Conservation (phyloP, 2,888 invertebrate species). For the Epiblema foenella region DNA sequence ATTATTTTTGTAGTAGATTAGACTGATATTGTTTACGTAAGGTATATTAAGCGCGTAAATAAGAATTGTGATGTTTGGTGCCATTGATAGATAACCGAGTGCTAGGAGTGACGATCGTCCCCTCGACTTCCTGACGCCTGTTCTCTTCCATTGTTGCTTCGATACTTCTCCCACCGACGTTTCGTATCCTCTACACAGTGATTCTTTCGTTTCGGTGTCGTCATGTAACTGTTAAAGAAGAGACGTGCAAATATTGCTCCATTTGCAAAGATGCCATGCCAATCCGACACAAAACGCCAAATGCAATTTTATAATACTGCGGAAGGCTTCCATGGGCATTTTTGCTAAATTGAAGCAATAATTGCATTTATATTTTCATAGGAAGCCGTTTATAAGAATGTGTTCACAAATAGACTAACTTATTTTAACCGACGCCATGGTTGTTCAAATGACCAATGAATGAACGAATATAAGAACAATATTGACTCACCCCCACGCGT, state of each 20-base stretch:
- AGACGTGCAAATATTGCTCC: conserved; percentile 32
- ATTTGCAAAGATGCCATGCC: conserved; percentile 3
- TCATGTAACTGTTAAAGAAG: conserved; percentile 35
- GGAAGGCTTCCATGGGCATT: neutral
- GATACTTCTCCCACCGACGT: conserved; percentile 47
- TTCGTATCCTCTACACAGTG: conserved; percentile 33
- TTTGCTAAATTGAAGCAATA: conserved; percentile 28
- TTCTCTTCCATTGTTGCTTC: conserved; percentile 80
- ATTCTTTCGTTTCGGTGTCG: conserved; percentile 37
- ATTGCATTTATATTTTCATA: conserved; percentile 42
- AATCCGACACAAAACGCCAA: neutral
- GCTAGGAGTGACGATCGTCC: conserved; percentile 69
- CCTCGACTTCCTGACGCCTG: conserved; percentile 65
- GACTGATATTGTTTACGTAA: conserved; percentile 82
- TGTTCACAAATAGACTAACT: conserved; percentile 37
- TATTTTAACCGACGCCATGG: conserved; percentile 32
- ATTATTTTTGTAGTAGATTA: conserved; percentile 85
- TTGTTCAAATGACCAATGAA: conserved; percentile 16
- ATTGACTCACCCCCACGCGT: neutral
- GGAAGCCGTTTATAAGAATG: conserved; percentile 39
- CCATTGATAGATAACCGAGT: conserved; percentile 83
- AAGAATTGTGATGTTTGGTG: conserved; percentile 84
- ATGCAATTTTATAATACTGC: neutral
- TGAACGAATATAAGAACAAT: conserved; percentile 9
- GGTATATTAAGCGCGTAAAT: conserved; percentile 75